phyloP scores from a whole-genome alignment of 1,140 invertebrate genomes.

The Drosophila auraria region DNA sequence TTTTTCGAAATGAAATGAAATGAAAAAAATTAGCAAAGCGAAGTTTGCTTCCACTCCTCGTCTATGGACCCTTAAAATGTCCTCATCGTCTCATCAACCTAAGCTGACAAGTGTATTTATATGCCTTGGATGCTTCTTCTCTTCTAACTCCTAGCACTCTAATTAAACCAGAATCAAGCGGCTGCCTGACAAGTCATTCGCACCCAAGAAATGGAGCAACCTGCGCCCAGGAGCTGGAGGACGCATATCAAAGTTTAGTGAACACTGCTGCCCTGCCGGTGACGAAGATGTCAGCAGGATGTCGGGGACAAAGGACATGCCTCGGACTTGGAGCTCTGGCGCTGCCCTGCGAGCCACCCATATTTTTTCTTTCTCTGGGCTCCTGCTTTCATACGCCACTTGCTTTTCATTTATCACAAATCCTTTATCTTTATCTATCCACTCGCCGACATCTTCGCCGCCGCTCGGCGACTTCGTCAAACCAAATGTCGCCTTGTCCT shows the following conservation, averaged over 20 bases:
- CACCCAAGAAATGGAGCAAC: conserved; percentile 28
- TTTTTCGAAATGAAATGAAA: no score
- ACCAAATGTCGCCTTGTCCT: conserved; percentile 59
- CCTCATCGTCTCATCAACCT: neutral
- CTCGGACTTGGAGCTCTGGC: conserved; percentile 17
- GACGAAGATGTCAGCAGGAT: conserved; percentile 65
- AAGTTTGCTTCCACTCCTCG: no score
- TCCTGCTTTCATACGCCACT: conserved; percentile 79
- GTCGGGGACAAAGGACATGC: conserved; percentile 31
- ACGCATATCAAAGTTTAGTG: conserved; percentile 39
- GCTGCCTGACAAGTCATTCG: neutral
- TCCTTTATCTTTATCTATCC: conserved; percentile 76
- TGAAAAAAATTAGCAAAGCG: no score
- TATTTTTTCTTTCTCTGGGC: conserved; percentile 62
- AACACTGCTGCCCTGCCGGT: conserved; percentile 38
- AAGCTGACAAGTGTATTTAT: neutral
- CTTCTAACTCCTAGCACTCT: conserved; percentile 12
- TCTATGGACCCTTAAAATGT: neutral
- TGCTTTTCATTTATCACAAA: conserved; percentile 83
- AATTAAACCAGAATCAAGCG: conserved; percentile 23
- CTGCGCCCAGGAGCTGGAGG: conserved; percentile 11
- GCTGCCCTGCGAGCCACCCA: conserved; percentile 42
- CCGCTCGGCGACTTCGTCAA: conserved; percentile 61
- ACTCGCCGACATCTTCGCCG: conserved; percentile 72
- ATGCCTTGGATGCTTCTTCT: neutral